Conservation (phyloP, 2,113 vertebrate species). For the Syngnathus floridae region DNA sequence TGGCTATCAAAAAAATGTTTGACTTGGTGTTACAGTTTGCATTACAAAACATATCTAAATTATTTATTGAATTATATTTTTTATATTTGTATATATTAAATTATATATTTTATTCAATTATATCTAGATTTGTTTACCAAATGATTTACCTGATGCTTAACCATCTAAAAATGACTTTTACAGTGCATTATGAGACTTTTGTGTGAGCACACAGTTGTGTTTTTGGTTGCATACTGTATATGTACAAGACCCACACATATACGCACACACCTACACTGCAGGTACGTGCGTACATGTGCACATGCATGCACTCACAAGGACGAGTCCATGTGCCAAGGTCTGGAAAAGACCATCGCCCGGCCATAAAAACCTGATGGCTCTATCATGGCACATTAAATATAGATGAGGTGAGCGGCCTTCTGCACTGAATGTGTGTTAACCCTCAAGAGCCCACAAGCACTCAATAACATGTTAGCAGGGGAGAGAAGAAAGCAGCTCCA, state of each 20-base stretch:
- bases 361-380: conserved; percentile 40
- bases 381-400: conserved; percentile 47
- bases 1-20: no score
- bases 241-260: not conserved
- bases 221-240: not conserved
- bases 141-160: conserved; percentile 21
- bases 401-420: conserved; percentile 11
- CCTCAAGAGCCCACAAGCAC: conserved; percentile 7
- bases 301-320: conserved; percentile 3
- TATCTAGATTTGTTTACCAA: no score
- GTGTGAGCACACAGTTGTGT: not conserved
- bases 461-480: not conserved
- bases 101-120: no score
- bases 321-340: conserved; percentile 10
- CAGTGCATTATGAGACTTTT: not conserved
- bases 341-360: conserved; percentile 27
- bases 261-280: not conserved
- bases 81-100: no score
- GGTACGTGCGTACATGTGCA: not conserved
- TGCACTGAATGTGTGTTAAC: conserved; percentile 10
- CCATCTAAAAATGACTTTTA: not conserved
- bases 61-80: not conserved
- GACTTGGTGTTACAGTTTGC: not conserved
- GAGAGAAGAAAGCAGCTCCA: not conserved
- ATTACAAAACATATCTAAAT: conserved; percentile 15